Percentiles rank a stretch among this genome's conserved stretches.
Conservation (phyloP, 2,113 vertebrate species). For the Leucopsar rothschildi region DNA sequence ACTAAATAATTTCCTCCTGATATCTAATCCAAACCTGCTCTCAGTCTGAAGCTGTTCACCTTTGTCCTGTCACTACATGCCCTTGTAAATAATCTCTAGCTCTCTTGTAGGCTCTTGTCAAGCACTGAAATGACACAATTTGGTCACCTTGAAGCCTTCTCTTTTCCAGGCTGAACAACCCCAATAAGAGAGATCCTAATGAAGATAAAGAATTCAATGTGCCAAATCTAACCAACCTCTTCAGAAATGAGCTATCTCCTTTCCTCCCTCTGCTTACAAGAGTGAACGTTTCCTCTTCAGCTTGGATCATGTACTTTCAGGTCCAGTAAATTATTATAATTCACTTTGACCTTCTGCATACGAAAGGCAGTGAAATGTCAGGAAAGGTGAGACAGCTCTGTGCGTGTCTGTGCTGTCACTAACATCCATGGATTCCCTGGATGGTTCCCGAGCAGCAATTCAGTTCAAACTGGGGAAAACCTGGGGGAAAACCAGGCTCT, state of each 20-base stretch:
- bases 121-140: background rate
- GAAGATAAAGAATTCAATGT: background rate
- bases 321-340: slow-evolving; percentile 14
- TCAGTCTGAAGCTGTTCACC: background rate
- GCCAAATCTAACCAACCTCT: background rate
- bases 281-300: background rate
- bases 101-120: background rate
- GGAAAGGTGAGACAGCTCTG: background rate
- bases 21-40: background rate
- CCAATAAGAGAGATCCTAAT: background rate
- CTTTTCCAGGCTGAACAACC: background rate
- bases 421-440: background rate
- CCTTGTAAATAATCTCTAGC: background rate
- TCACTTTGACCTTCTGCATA: slow-evolving; percentile 5
- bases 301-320: background rate
- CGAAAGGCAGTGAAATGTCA: background rate
- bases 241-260: background rate
- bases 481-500: fast-evolving
- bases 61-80: background rate
- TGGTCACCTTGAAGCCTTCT: background rate
- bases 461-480: background rate
- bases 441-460: background rate
- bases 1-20: background rate
- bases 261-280: background rate
- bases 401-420: background rate